Base-by-base conservation (phyloP, 2,888 invertebrate genomes). In the Pheosia tremula region DNA sequence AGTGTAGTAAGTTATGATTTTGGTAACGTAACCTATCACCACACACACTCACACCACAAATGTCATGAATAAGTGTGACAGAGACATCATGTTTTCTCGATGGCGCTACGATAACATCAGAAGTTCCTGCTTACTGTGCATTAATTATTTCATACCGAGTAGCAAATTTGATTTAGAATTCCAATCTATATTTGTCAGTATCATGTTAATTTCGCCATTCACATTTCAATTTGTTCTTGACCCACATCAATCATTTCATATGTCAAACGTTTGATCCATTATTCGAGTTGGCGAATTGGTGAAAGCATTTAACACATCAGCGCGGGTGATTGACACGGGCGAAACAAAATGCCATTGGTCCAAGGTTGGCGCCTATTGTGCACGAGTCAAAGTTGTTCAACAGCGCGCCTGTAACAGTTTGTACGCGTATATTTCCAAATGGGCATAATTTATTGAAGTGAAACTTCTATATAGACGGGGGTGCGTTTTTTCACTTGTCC, bases 291-390 rank as follows among this genome's bases (percentile, higher is more conserved):
- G 59, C 60, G 77, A 59, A 72, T 75, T 69, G 78, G 85, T 81
- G 88, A 89, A 90, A 90, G 87, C 81, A 82, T 81, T 80, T 73
- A 75, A 79, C 70, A 74, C 73, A 70, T 63, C 75, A 72, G 75
- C 79, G 4, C 55, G 78, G 77, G 80, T 88, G 89, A 90, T 88
- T 89, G 90, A 89, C 88, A 86, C 80, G 77, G 74, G 80, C 73
- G 74, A 65, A 74, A 78, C 69, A 83, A 87, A 89, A 89, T 89
- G 85, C 78, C 81, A 89, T 86, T 83, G 81, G 85, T 80, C 79
- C 90, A 90, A 89, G 90, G 90, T 86, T 79, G 75, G 67, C 64
- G 57, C 67, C 81, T 74, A 86, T 86, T 86, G 85, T 86, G 63
- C 64, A 64, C 72, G 58, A 66, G 75, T 76, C 75, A 74, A 75